Conservation (phyloP, 1,140 invertebrate species). For the Atopsyche davidsoni region DNA sequence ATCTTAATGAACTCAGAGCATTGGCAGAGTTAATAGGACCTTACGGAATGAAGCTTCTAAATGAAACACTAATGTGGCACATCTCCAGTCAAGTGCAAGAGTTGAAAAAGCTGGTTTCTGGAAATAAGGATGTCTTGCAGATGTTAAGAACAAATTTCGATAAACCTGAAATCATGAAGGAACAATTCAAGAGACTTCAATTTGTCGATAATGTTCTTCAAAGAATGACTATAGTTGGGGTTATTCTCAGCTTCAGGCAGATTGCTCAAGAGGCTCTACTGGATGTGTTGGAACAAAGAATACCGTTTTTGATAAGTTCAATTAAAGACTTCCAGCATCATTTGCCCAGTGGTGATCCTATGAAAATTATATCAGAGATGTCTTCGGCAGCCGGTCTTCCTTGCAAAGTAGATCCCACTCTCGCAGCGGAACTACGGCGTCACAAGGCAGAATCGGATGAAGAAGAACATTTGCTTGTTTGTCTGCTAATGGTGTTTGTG, state of each 20-base stretch:
- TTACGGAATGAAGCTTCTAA: conserved; percentile 96
- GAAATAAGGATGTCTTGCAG: conserved; percentile 88
- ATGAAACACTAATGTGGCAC: conserved; percentile 97
- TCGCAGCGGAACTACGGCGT: conserved; percentile 78
- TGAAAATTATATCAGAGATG: conserved; percentile 94
- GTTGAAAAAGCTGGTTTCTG: conserved; percentile 86
- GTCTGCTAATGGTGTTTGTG: conserved; percentile 97
- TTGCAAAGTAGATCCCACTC: conserved; percentile 91
- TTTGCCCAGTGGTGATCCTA: conserved; percentile 82
- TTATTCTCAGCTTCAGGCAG: conserved; percentile 92
- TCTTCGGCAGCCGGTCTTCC: conserved; percentile 89
- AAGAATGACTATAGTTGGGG: conserved; percentile 96
- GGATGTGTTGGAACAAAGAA: conserved; percentile 89
- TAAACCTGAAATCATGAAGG: conserved; percentile 97
- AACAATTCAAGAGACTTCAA: conserved; percentile 85
- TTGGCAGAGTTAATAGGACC: conserved; percentile 97
- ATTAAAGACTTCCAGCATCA: conserved; percentile 93
- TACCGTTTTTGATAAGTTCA: conserved; percentile 95
- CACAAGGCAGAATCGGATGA: conserved; percentile 86
- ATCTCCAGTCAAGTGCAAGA: conserved; percentile 97
- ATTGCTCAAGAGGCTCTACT: conserved; percentile 88
- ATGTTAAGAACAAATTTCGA: conserved; percentile 93
- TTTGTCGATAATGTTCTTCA: conserved; percentile 91
- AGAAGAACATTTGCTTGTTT: conserved; percentile 86
- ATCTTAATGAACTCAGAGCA: conserved; percentile 93